Evolutionary conservation across 2,888 invertebrate species (phyloP).

Genomic region (Erpobdella octoculata): DNA sequence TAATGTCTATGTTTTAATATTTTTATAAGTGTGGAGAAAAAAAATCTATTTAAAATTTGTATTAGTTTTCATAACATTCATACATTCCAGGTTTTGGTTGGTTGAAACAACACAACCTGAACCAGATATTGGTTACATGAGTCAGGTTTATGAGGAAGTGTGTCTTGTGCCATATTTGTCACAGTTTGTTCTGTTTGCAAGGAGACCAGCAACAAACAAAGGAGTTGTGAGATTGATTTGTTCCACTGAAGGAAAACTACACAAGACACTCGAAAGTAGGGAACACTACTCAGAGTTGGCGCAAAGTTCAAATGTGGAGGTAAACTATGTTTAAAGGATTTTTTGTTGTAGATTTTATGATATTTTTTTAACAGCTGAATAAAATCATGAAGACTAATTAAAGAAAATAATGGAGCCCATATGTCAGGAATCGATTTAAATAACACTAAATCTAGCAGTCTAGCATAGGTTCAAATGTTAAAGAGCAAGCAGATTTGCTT

Average conservation of each 20-base stretch:
- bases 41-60: neutral
- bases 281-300: conserved; percentile 11
- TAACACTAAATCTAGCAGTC: too few relatives aligned
- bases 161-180: conserved; percentile 18
- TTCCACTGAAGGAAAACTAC: conserved; percentile 11
- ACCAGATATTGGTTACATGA: neutral
- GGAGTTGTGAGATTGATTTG: conserved; percentile 16
- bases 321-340: neutral
- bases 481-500: too few relatives aligned
- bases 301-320: neutral
- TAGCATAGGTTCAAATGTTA: too few relatives aligned
- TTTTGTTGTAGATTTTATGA: too few relatives aligned
- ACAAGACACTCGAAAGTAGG: neutral
- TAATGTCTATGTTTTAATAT: neutral
- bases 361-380: too few relatives aligned
- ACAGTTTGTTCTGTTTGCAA: conserved; percentile 12
- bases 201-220: conserved; percentile 7
- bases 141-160: conserved; percentile 18
- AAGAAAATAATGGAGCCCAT: too few relatives aligned
- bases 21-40: neutral
- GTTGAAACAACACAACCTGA: neutral
- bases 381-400: too few relatives aligned
- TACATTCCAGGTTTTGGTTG: conserved; percentile 13
- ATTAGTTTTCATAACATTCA: neutral
- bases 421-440: too few relatives aligned